Evolutionary conservation across 2,113 vertebrate species (phyloP).

Genomic region (Psettodes erumei): DNA sequence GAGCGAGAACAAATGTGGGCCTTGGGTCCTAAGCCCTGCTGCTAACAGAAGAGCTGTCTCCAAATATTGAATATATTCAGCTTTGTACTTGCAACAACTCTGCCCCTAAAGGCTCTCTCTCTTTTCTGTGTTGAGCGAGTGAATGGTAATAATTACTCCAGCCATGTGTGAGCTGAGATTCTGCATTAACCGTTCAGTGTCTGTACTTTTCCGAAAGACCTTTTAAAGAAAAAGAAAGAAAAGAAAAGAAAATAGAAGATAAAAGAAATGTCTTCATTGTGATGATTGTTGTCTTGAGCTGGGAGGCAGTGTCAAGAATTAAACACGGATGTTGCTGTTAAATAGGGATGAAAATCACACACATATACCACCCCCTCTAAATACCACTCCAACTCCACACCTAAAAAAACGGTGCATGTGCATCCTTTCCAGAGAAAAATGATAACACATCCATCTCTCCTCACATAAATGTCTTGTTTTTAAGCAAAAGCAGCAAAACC

Average conservation of each 20-base stretch:
- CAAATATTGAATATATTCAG: slow-evolving; percentile 64
- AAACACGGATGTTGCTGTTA: not conserved
- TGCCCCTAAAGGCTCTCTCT: slow-evolving; percentile 42
- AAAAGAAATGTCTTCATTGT: not conserved
- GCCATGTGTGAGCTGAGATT: slow-evolving; percentile 34
- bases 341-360: not conserved
- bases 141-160: slow-evolving; percentile 51
- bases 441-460: no score
- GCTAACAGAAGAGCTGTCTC: slow-evolving; percentile 56
- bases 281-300: no score
- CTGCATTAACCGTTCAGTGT: not conserved
- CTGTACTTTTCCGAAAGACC: slow-evolving; percentile 9
- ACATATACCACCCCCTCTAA: not conserved
- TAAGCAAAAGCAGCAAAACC: no score
- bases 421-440: not conserved
- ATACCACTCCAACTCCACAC: not conserved
- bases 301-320: not conserved
- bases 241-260: no score
- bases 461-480: no score
- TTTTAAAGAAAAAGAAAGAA: no score
- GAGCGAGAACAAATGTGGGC: slow-evolving; percentile 62
- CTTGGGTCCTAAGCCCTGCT: slow-evolving; percentile 38
- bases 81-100: slow-evolving; percentile 48
- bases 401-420: not conserved
- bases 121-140: slow-evolving; percentile 15